Evolutionary conservation across 2,888 invertebrate species (phyloP).

Genomic region (Amblyteles armatorius): DNA sequence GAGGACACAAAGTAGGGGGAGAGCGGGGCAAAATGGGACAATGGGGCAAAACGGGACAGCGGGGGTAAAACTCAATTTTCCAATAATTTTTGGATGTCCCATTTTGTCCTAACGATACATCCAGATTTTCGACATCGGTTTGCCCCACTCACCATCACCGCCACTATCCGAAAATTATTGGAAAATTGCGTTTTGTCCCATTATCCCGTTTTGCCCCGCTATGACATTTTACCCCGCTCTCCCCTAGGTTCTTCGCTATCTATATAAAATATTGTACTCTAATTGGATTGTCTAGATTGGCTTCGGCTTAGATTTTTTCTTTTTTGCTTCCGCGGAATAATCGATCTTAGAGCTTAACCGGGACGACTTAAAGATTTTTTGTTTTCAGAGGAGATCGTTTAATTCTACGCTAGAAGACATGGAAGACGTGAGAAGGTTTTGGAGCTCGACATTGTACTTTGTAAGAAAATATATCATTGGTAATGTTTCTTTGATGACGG

Average conservation of each 20-base stretch:
- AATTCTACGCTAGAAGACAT: conserved; percentile 47
- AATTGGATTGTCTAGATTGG: conserved; percentile 59
- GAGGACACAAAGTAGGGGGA: not conserved
- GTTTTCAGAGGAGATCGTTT: not conserved
- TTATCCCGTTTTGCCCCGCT: too few species aligned
- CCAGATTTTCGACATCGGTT: too few species aligned
- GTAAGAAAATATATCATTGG: conserved; percentile 1
- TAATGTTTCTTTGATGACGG: not conserved
- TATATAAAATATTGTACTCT: conserved; percentile 42
- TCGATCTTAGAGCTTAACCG: too few species aligned
- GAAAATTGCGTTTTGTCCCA: too few species aligned
- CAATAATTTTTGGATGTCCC: too few species aligned
- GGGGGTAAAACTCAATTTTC: too few species aligned
- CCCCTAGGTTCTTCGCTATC: not conserved
- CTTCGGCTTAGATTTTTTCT: conserved; percentile 10
- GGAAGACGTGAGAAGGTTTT: conserved; percentile 63
- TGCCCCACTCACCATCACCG: too few species aligned
- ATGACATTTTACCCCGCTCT: too few species aligned
- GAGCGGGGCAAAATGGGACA: too few species aligned
- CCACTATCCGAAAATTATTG: too few species aligned
- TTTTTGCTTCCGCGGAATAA: not conserved
- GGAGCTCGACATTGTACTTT: not conserved
- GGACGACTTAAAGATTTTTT: conserved; percentile 4
- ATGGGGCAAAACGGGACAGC: too few species aligned
- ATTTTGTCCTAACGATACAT: too few species aligned